phyloP scores from a whole-genome alignment of 2,113 vertebrate genomes.

The human (Homo sapiens) region GRCh38 chr19:28198501-28199000 shows the following conservation, averaged over 20 bases:
- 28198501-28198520: not conserved
- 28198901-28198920: not conserved
- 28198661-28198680: not conserved
- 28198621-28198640: no score
- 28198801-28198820: not conserved
- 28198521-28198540: not conserved
- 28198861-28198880: not conserved
- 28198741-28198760: not conserved
- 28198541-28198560: not conserved
- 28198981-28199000: no score
- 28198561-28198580: not conserved
- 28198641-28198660: not conserved
- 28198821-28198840: not conserved
- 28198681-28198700: not conserved
- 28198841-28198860: not conserved
- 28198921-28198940: no score
- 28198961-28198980: no score
- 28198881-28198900: not conserved
- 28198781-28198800: not conserved
- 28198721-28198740: not conserved
- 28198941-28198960: no score
- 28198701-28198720: not conserved
- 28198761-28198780: not conserved
- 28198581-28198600: not conserved
- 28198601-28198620: not conserved